A percentile compares a stretch with the other conserved stretches of the same genome.
These are phyloP conservation scores for Bombus superbus DNA, from an alignment of 1,140 invertebrate genomes.

Conservation along the genomic window DNA sequence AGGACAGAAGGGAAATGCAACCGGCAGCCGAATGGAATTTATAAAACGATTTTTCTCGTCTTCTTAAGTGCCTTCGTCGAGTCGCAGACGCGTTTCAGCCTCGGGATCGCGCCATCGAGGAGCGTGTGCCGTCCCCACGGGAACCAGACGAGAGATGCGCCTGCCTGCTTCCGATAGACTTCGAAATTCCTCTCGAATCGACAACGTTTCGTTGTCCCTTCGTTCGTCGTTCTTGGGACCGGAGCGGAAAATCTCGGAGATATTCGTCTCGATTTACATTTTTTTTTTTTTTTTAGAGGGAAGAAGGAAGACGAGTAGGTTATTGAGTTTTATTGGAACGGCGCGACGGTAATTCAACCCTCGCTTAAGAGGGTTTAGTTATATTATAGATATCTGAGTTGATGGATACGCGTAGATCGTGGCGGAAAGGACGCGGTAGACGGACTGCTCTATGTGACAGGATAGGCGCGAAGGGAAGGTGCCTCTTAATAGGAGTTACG, in stretches of 20 bases:
- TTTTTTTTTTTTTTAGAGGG: not conserved
- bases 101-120: constrained; percentile 18
- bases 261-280: not conserved
- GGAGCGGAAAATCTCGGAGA: not conserved
- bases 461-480: constrained; percentile 5
- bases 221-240: not conserved
- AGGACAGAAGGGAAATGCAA: constrained; percentile 67
- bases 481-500: constrained; percentile 45
- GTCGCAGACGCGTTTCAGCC: constrained; percentile 34
- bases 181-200: constrained; percentile 4
- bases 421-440: not conserved
- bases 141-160: constrained; percentile 16
- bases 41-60: constrained; percentile 70
- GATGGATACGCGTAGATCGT: not conserved
- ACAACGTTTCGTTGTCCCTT: not conserved
- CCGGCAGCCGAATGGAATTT: constrained; percentile 66
- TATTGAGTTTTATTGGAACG: not conserved
- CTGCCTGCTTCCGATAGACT: constrained; percentile 18
- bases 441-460: not conserved
- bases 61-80: constrained; percentile 38
- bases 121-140: constrained; percentile 39
- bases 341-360: no score
- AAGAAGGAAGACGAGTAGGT: not conserved
- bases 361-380: no score
- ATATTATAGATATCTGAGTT: no score